phyloP scores from a whole-genome alignment of 2,797 vertebrate species.

The Apogon hyalosoma region DNA sequence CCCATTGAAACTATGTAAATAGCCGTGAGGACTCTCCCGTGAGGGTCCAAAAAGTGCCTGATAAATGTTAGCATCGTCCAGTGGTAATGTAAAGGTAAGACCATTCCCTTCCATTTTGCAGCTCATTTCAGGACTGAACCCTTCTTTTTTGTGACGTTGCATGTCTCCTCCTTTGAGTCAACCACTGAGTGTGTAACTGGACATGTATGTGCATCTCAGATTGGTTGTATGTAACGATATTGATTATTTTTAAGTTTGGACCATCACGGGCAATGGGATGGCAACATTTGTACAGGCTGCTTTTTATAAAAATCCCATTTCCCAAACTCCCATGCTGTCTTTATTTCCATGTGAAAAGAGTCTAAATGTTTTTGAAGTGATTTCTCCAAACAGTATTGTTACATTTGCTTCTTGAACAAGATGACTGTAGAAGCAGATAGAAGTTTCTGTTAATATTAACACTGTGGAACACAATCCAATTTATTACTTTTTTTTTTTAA shows the following conservation, averaged over 20 bases:
- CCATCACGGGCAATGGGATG: slow-evolving; percentile 17
- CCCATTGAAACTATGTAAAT: slow-evolving; percentile 71
- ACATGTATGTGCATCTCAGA: slow-evolving; percentile 48
- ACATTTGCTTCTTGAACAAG: slow-evolving; percentile 31
- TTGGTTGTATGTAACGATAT: slow-evolving; percentile 53
- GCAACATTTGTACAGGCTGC: slow-evolving; percentile 75
- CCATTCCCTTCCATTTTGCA: slow-evolving; percentile 50
- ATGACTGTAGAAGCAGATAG: slow-evolving; percentile 17
- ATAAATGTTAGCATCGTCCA: slow-evolving; percentile 77
- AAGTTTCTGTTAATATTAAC: slow-evolving; percentile 22
- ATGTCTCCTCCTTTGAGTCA: slow-evolving; percentile 72
- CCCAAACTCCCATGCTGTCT: slow-evolving; percentile 31
- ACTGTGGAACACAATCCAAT: slow-evolving; percentile 42
- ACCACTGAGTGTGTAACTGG: slow-evolving; percentile 54
- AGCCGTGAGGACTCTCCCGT: slow-evolving; percentile 69
- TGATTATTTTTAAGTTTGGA: slow-evolving; percentile 55
- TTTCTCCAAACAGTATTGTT: slow-evolving; percentile 56
- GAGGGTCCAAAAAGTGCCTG: slow-evolving; percentile 85
- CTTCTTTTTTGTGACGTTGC: slow-evolving; percentile 71
- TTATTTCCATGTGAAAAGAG: slow-evolving; percentile 41
- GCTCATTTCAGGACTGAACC: slow-evolving; percentile 51
- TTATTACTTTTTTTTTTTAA: background rate
- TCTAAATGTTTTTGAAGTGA: slow-evolving; percentile 36
- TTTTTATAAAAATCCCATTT: slow-evolving; percentile 66
- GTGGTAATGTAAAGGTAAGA: slow-evolving; percentile 57